These are phyloP conservation scores for Agrilus biguttatus DNA, from an alignment of 2,888 invertebrate genomes.

Conservation along the genomic window DNA sequence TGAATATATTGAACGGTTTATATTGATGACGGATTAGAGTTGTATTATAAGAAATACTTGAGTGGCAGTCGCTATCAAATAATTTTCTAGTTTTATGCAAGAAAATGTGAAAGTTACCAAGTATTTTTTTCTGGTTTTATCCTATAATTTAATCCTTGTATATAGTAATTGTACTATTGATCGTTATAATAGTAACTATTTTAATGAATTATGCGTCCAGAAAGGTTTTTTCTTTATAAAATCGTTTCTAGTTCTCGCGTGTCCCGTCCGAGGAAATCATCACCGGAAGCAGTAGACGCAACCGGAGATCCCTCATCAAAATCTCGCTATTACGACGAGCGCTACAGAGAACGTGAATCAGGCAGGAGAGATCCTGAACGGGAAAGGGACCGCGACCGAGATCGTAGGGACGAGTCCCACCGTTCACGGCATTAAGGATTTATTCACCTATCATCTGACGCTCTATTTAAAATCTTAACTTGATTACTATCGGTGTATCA, in stretches of 20 bases:
- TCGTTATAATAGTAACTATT: neutral
- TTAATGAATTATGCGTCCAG: no score
- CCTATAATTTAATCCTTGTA: neutral
- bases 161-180: neutral
- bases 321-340: constrained; percentile 73
- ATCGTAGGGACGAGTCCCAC: constrained; percentile 54
- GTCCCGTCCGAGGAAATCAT: constrained; percentile 43
- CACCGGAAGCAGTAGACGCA: constrained; percentile 38
- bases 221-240: no score
- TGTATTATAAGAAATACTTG: no score
- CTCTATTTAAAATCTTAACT: constrained; percentile 14
- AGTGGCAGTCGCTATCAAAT: no score
- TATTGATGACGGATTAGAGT: no score
- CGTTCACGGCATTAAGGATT: constrained; percentile 48
- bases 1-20: no score
- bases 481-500: constrained; percentile 4
- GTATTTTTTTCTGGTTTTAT: no score
- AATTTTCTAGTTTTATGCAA: no score
- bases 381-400: constrained; percentile 49
- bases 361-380: constrained; percentile 42
- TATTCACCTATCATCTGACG: neutral
- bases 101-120: no score
- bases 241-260: constrained; percentile 13
- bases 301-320: constrained; percentile 35
- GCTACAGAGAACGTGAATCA: constrained; percentile 56